Evolutionary conservation across 1,140 invertebrate genomes (phyloP).

Genomic region (Drosophila bocki): DNA sequence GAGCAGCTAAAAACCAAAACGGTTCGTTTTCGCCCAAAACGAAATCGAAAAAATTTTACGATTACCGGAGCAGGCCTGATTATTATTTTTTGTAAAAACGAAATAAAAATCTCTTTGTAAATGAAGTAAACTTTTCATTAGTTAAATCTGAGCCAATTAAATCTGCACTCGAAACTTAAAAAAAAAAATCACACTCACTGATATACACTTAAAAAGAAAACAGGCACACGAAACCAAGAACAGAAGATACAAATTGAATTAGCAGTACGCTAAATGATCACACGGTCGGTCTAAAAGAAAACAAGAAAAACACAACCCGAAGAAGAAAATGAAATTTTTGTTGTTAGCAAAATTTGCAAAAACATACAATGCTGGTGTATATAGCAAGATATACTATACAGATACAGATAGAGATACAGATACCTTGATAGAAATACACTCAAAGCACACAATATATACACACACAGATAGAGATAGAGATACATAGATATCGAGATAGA

Average conservation of each 20-base stretch:
- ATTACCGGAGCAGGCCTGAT: no score
- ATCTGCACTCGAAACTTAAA: not conserved
- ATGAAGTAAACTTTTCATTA: not conserved
- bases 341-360: slow-evolving; percentile 68
- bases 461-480: slow-evolving; percentile 50
- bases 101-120: no score
- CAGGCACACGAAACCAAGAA: slow-evolving; percentile 19
- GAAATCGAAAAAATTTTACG: no score
- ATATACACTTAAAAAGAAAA: slow-evolving; percentile 8
- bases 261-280: slow-evolving; percentile 80
- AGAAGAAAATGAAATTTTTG: slow-evolving; percentile 43
- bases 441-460: slow-evolving; percentile 31
- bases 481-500: slow-evolving; percentile 42
- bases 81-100: not conserved
- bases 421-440: slow-evolving; percentile 33
- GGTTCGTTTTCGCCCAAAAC: no score
- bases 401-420: slow-evolving; percentile 43
- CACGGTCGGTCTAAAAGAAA: slow-evolving; percentile 74
- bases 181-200: slow-evolving; percentile 15
- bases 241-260: slow-evolving; percentile 72
- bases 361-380: slow-evolving; percentile 44
- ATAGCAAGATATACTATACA: slow-evolving; percentile 28
- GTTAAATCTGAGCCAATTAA: not conserved
- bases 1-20: no score
- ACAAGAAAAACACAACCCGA: slow-evolving; percentile 46